Base-by-base conservation (phyloP, 1,140 invertebrate genomes). In the Bathynomus jamesi region DNA sequence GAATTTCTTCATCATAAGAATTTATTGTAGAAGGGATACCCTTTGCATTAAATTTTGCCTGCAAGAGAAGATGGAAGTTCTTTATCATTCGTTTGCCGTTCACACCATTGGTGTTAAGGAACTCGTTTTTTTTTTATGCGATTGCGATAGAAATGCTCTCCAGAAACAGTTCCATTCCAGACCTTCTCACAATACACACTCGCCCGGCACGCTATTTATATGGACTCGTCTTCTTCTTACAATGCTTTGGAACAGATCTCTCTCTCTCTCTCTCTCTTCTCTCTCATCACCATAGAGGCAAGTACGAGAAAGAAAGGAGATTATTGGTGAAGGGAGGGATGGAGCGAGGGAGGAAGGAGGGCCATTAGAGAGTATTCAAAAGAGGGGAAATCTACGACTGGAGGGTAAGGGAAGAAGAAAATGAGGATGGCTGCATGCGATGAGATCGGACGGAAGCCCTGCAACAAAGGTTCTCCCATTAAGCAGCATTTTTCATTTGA, bases 381-480 rank as follows among this genome's bases (percentile, higher is more conserved):
- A 53, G 40, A 53, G 40, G 40, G 40, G 40, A 53, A 53, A 11
- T 21, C 2, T 17, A 11, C 21, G 11, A 11, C 21, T 11, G 13
- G 21, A 53, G 13, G 40, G 40, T 17, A 53, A 53, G 40, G 21
- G 21, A 53, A 53, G 40, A 21, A 53, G 13, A 21, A 53, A 53
- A 53, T 53, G 40, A 53, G 40, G 40, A 11, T 17, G 21, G 21
- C 40, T 21, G 40, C 21, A 11, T 21, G 40, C 40, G 11, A 53
- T 11, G 40, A 11, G 21, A 53, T 11, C 21, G 40, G 40, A 53
- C 13, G 21, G 40, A 53, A 53, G 11, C 13, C 13, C 11, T 17
- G 40, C 68, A 74, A 74, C 72, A 74, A 74, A 74, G 72, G 72
- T 66, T 74, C 67, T 30, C 61, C 67, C 68, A 74, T 74, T 70